phyloP scores from a whole-genome alignment of 92 coral and sea anemone species.

The Zoanthus sansibaricus region DNA sequence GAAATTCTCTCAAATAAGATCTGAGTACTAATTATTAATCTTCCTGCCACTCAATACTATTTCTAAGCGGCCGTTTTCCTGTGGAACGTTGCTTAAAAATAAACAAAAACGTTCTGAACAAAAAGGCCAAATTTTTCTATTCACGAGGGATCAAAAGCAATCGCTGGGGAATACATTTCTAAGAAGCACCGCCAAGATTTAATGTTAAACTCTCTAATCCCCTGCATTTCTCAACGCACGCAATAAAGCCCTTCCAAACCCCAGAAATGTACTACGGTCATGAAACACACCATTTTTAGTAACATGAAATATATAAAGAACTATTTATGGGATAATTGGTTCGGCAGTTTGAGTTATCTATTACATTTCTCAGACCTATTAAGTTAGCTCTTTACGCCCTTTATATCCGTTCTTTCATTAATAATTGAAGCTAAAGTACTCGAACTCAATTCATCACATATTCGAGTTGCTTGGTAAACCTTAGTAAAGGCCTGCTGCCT shows the following conservation, averaged over 20 bases:
- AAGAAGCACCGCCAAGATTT: conserved; percentile 33
- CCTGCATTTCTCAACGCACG: not conserved
- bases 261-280: not conserved
- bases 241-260: not conserved
- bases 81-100: conserved; percentile 5
- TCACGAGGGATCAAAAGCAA: conserved; percentile 12
- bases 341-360: not conserved
- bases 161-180: conserved; percentile 26
- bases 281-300: not conserved
- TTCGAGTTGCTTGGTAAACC: not conserved
- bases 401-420: not conserved
- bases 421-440: not conserved
- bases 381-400: not conserved
- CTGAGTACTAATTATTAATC: not conserved
- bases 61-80: conserved; percentile 18
- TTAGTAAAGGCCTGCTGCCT: not conserved
- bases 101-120: conserved; percentile 38
- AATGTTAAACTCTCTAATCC: not conserved
- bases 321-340: not conserved
- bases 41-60: not conserved
- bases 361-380: not conserved
- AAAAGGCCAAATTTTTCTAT: conserved; percentile 60
- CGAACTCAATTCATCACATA: conserved; percentile 9
- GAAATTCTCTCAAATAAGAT: not conserved
- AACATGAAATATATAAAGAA: not conserved